Percentiles rank a stretch among this genome's conserved stretches.
phyloP scores from a whole-genome alignment of 2,797 vertebrate genomes.

The Macroramphosus scolopax region DNA sequence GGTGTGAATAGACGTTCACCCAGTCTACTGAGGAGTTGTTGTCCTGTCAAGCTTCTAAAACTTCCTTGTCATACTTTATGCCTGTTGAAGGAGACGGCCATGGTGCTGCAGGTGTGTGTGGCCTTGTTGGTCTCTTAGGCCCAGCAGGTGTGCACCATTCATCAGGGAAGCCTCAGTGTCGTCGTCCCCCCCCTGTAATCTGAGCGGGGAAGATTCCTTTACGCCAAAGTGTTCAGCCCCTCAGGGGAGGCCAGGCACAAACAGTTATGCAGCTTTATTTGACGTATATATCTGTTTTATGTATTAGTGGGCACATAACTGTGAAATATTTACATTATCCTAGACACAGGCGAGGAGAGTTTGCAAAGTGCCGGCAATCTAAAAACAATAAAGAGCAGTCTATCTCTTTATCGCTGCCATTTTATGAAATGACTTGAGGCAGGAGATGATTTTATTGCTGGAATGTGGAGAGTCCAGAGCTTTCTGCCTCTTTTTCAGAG shows the following conservation, averaged over 20 bases:
- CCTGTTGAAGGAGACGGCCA: conserved; percentile 22
- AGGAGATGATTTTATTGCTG: conserved; percentile 81
- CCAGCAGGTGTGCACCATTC: conserved; percentile 57
- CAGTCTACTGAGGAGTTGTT: too few species aligned
- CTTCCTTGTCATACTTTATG: conserved; percentile 4
- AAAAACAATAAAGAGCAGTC: conserved; percentile 83
- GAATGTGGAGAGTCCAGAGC: conserved; percentile 70
- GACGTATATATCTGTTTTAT: conserved; percentile 84
- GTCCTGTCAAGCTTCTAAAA: too few species aligned
- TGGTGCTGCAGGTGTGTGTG: conserved; percentile 11
- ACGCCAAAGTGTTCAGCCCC: conserved; percentile 70
- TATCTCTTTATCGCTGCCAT: conserved; percentile 82
- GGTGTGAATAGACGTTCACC: too few species aligned
- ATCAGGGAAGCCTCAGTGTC: conserved; percentile 62
- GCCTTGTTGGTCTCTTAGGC: conserved; percentile 26
- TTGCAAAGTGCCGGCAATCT: conserved; percentile 80
- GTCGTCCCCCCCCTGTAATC: conserved; percentile 54
- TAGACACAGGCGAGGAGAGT: conserved; percentile 73
- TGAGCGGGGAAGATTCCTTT: conserved; percentile 65
- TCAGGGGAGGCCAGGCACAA: conserved; percentile 69
- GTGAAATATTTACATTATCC: conserved; percentile 84
- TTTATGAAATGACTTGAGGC: conserved; percentile 83
- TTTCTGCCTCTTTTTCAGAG: conserved; percentile 70
- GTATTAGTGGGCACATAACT: conserved; percentile 74
- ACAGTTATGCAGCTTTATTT: conserved; percentile 80